These are phyloP conservation scores for Schizothorax lantsangensis DNA, from an alignment of 2,797 vertebrate species.

Conservation along the genomic window DNA sequence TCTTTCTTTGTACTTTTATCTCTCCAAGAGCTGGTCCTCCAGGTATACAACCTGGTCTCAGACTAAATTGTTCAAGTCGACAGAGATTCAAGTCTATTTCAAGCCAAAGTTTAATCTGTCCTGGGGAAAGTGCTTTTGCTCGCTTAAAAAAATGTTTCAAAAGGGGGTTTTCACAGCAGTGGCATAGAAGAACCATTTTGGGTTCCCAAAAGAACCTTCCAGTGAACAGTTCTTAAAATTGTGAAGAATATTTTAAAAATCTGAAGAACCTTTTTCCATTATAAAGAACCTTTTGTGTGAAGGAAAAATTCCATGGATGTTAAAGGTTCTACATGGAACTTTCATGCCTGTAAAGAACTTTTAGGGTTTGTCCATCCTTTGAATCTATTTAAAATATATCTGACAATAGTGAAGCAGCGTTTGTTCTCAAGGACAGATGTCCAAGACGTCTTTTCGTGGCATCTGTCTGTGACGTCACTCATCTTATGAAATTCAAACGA, in stretches of 20 bases:
- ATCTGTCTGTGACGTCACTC: constrained; percentile 26
- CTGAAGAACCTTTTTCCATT: neutral
- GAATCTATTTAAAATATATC: neutral
- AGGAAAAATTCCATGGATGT: neutral
- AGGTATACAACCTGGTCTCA: constrained; percentile 10
- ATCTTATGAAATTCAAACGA: neutral
- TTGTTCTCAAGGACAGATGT: neutral
- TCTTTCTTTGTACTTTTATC: constrained; percentile 41
- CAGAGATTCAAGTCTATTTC: constrained; percentile 1
- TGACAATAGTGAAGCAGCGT: neutral
- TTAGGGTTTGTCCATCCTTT: neutral
- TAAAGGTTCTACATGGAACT: neutral
- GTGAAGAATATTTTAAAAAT: neutral
- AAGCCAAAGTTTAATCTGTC: neutral
- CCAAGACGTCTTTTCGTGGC: constrained; percentile 2
- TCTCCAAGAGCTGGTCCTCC: constrained; percentile 18
- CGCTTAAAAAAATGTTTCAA: neutral
- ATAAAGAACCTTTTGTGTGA: neutral
- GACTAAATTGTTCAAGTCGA: neutral
- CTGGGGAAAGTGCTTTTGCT: neutral
- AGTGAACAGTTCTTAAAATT: neutral
- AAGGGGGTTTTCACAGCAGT: neutral
- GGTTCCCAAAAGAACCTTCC: neutral
- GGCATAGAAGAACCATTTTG: neutral
- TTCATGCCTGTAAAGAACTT: neutral